Conservation (phyloP, 1,140 invertebrate genomes). For the Drosophila gunungcola region DNA sequence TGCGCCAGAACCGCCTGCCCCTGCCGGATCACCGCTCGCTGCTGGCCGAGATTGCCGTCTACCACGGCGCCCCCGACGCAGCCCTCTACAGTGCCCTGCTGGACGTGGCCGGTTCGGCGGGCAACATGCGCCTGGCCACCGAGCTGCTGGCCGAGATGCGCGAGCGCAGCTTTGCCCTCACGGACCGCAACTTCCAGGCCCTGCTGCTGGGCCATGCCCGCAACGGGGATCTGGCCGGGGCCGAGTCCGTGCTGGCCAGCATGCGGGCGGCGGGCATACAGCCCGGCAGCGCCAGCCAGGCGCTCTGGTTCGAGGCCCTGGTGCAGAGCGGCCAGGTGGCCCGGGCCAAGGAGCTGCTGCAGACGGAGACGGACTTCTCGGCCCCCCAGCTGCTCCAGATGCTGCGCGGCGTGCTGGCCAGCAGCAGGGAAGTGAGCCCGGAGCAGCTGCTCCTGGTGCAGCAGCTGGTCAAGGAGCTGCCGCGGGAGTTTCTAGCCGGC, state of each 20-base stretch:
- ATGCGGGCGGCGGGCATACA: slow-evolving; percentile 83
- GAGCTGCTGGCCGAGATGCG: slow-evolving; percentile 86
- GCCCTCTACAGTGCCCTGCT: slow-evolving; percentile 77
- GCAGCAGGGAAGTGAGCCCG: slow-evolving; percentile 8
- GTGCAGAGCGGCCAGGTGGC: slow-evolving; percentile 82
- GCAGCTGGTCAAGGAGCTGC: slow-evolving; percentile 57
- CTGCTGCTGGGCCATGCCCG: slow-evolving; percentile 86
- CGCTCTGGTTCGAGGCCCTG: slow-evolving; percentile 86
- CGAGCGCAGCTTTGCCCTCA: slow-evolving; percentile 82
- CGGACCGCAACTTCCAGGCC: slow-evolving; percentile 86
- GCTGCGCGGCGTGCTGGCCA: slow-evolving; percentile 34
- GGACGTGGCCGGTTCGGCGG: slow-evolving; percentile 84
- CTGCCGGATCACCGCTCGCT: slow-evolving; percentile 59
- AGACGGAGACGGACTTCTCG: slow-evolving; percentile 47
- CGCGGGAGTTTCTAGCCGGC: slow-evolving; percentile 47
- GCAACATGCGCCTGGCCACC: slow-evolving; percentile 85
- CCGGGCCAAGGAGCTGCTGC: slow-evolving; percentile 58
- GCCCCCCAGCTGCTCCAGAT: slow-evolving; percentile 65
- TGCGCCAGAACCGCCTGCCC: slow-evolving; percentile 55
- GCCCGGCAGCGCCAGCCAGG: slow-evolving; percentile 76
- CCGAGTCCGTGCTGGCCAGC: slow-evolving; percentile 75
- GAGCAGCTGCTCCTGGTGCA: slow-evolving; percentile 33
- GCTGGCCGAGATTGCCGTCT: slow-evolving; percentile 61
- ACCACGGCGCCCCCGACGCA: slow-evolving; percentile 37
- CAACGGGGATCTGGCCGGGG: slow-evolving; percentile 80